These are phyloP conservation scores for Chlorospingus flavigularis DNA, from an alignment of 2,797 vertebrate species.

Conservation along the genomic window DNA sequence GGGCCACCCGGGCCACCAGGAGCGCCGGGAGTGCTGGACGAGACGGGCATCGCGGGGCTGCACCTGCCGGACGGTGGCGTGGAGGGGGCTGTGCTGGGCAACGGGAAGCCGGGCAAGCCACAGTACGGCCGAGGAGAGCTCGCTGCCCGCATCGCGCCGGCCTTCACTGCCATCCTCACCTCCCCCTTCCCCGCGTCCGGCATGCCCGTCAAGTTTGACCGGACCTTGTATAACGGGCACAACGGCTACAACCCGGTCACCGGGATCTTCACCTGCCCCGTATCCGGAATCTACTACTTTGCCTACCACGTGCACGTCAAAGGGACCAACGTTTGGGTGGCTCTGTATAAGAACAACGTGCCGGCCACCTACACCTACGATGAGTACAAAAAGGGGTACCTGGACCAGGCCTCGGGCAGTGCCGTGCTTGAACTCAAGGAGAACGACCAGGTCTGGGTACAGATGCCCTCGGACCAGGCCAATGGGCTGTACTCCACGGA, in stretches of 20 bases:
- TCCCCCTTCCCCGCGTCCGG: constrained; percentile 94
- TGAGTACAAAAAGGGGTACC: constrained; percentile 98
- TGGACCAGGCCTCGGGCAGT: constrained; percentile 98
- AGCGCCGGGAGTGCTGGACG: constrained; percentile 81
- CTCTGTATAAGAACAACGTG: constrained; percentile 98
- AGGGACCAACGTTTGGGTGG: constrained; percentile 98
- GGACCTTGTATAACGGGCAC: constrained; percentile 96
- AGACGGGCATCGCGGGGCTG: constrained; percentile 85
- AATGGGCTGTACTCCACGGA: constrained; percentile 98
- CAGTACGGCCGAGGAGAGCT: constrained; percentile 86
- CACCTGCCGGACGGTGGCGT: constrained; percentile 82
- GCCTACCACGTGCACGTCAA: constrained; percentile 98
- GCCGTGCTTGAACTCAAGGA: constrained; percentile 96
- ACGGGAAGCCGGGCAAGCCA: constrained; percentile 81
- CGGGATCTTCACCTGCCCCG: constrained; percentile 93
- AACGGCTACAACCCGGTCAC: constrained; percentile 92
- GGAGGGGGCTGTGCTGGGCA: constrained; percentile 86
- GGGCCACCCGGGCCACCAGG: constrained; percentile 92
- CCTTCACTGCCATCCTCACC: constrained; percentile 95
- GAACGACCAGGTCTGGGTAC: constrained; percentile 96
- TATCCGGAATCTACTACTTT: constrained; percentile 97
- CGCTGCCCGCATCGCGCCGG: constrained; percentile 86
- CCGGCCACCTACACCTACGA: constrained; percentile 98
- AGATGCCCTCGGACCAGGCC: constrained; percentile 99
- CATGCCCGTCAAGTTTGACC: constrained; percentile 96